Evolutionary conservation across 2,888 invertebrate species (phyloP), one percentile per base, ranked within the genome.

Genomic region (Mythimna lalbum): DNA sequence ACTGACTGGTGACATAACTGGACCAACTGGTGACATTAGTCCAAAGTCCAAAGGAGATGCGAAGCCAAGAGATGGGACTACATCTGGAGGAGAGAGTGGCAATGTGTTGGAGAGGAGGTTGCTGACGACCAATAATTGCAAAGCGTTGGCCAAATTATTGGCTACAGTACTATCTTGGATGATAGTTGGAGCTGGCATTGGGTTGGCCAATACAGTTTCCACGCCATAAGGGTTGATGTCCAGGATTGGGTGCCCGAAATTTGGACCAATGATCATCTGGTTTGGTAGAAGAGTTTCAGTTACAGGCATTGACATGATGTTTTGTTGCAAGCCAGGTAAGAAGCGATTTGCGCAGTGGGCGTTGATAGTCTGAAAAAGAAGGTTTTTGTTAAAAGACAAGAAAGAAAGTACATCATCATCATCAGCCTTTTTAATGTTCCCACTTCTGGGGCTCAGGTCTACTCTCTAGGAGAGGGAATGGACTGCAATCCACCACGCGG

Each of bases 131-230:
- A 95, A 67, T 27, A 95, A 80, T 57, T 95, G 95, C 5, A 95
- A 78, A 0, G 94, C 92, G 74, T 95, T 94, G 0, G 94, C 95
- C 36, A 95, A 69, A 60, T 91, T 95, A 61, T 92, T 94, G 0
- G 94, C 93, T 0, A 95, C 94, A 3, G 91, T 90, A 60, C 91
- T 92, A 23, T 95, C 95, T 73, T 94, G 93, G 2, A 93, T 90
- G 0, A 93, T 89, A 0, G 91, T 91, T 0, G 90, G 84, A 0
- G 88, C 76, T 59, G 86, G 84, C 52, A 84, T 67, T 14, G 77
- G 80, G 56, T 86, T 86, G n/a, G 88, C 79, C 0, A 83, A 79
- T 2, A 84, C 17, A 14, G 81, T 76, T n/a, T 89, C 86, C 1
- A 86, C 56, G 4, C 86, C 88, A 27, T 83, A 85, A 1, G 88